phyloP scores from a whole-genome alignment of 2,888 invertebrate genomes.

The Antheraea assamensis region DNA sequence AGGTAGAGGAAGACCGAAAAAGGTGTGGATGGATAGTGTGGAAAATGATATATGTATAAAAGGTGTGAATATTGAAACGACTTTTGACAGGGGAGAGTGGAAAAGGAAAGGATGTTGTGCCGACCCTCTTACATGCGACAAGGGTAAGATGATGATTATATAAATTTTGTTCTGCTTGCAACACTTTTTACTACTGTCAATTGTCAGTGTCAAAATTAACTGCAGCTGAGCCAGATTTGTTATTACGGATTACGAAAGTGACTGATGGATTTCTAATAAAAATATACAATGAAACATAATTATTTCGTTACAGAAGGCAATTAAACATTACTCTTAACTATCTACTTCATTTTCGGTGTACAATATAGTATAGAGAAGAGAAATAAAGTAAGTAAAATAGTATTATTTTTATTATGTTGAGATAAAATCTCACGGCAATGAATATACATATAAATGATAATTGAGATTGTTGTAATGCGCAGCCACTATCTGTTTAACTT shows the following conservation, averaged over 20 bases:
- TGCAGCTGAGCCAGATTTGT: slow-evolving; percentile 9
- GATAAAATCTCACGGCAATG: slow-evolving; percentile 12
- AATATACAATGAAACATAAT: slow-evolving; percentile 12
- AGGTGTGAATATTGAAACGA: no score
- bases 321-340: neutral
- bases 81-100: no score
- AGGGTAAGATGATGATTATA: no score
- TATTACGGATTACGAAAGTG: neutral
- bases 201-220: slow-evolving; percentile 3
- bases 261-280: slow-evolving; percentile 8
- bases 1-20: no score
- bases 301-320: slow-evolving; percentile 6
- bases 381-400: slow-evolving; percentile 1
- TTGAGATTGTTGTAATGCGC: slow-evolving; percentile 16
- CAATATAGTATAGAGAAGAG: slow-evolving; percentile 12
- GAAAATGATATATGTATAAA: no score
- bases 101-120: no score
- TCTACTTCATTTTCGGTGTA: slow-evolving; percentile 5
- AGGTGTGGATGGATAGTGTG: no score
- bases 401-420: slow-evolving; percentile 7
- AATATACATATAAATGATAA: slow-evolving; percentile 25
- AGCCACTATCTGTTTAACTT: slow-evolving; percentile 30
- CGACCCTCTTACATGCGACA: no score
- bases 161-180: slow-evolving; percentile 17
- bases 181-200: neutral